Evolutionary conservation across 2,888 invertebrate species (phyloP), one percentile per base, ranked within the genome.

Genomic region (Caenorhabditis sp.): DNA sequence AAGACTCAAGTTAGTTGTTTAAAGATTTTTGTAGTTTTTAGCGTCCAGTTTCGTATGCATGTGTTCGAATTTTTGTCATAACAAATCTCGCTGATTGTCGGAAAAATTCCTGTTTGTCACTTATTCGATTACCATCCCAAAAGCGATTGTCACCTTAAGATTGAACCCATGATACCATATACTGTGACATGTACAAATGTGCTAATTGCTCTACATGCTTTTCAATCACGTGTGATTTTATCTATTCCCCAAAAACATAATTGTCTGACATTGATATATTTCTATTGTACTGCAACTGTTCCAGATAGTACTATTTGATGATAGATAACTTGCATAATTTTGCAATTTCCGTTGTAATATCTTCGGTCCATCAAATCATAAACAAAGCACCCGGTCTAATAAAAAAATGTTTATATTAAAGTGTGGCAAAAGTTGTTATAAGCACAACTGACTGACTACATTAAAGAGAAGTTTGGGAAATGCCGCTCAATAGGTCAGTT

Each of bases 401-500:
- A 17, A 43, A 43, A 43, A 43, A 43, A 43, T 43, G 43, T 43
- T 43, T 43, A 43, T 43, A 43, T 43, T 43, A 43, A 43, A 14
- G 14, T 43, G 43, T 43, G 43, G 43, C 43, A 43, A 43, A 43
- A 43, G 17, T 10, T 43, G 23, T 21, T 53, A 62, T 54, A 55
- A 17, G 50, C 59, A 64, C 68, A 68, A 65, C 73, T 73, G 73
- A 65, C 73, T 31, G 73, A 65, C 73, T 31, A 31, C 31, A 31
- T 31, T 31, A 31, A 19, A 58, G 57, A 36, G 17, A 58, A 58
- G 36, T n/a, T n/a, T 19, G n/a, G n/a, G 36, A 51, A n/a, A 53
- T 62, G 61, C 62, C 58, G 61, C 64, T n/a, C 58, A 73, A 62
- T 65, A 73, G 73, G 73, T 73, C 73, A 73, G 62, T 73, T 73